phyloP scores from a whole-genome alignment of 2,113 vertebrate species.

The Saiga tatarica region DNA sequence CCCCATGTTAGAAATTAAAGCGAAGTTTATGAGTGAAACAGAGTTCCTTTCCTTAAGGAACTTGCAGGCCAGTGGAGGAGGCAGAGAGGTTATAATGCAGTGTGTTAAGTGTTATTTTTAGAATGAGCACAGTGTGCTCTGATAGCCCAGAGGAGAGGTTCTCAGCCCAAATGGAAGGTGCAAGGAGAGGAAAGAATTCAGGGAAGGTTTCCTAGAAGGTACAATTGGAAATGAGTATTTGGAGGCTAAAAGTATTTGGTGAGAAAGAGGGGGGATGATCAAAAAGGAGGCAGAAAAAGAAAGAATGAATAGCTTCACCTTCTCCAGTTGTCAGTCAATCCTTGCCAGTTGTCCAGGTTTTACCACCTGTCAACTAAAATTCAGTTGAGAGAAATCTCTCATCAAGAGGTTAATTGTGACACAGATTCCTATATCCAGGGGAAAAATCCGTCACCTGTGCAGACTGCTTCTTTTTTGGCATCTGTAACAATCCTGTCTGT shows the following conservation, averaged over 20 bases:
- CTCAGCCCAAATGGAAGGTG: not conserved
- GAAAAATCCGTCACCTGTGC: slow-evolving; percentile 33
- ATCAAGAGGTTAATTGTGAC: slow-evolving; percentile 71
- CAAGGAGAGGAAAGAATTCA: not conserved
- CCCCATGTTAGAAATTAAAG: not conserved
- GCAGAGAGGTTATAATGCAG: not conserved
- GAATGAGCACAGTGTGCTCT: not conserved
- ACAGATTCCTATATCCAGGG: slow-evolving; percentile 14
- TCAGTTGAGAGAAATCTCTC: slow-evolving; percentile 64
- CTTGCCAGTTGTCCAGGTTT: slow-evolving; percentile 40
- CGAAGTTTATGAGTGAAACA: not conserved
- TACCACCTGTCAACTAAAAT: slow-evolving; percentile 61
- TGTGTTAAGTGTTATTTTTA: not conserved
- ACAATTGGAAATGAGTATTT: not conserved
- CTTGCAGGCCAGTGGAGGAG: not conserved
- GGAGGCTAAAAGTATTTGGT: not conserved
- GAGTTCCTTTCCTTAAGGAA: not conserved
- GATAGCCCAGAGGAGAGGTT: not conserved
- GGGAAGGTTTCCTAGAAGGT: not conserved
- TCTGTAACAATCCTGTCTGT: not conserved
- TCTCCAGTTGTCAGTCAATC: slow-evolving; percentile 51
- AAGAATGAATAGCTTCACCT: not conserved
- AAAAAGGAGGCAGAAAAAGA: not conserved
- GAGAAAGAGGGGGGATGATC: not conserved
- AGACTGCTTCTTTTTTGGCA: slow-evolving; percentile 9